Evolutionary conservation across 2,888 invertebrate species (phyloP).

Genomic region (Campoplex capitator): DNA sequence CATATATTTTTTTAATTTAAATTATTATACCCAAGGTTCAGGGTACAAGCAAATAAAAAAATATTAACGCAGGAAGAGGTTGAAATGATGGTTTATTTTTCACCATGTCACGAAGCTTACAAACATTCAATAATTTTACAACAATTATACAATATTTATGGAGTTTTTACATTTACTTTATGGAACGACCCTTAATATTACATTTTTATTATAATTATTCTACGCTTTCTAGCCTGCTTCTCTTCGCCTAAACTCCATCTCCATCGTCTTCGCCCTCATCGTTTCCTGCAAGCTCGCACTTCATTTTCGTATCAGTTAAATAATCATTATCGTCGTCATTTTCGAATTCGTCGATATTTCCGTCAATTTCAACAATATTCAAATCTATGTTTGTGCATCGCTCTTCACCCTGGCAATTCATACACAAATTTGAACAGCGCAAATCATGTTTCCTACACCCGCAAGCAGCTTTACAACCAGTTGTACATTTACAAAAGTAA

Average conservation of each 20-base stretch:
- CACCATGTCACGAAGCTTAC: not conserved
- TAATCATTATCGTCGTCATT: not conserved
- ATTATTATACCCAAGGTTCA: constrained; percentile 32
- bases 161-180: not conserved
- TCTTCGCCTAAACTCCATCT: not conserved
- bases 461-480: too few species aligned
- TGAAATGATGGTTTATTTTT: constrained; percentile 27
- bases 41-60: constrained; percentile 34
- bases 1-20: constrained; percentile 24
- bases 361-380: not conserved
- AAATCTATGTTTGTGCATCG: not conserved
- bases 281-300: too few species aligned
- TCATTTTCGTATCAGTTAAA: too few species aligned
- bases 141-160: too few species aligned
- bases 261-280: too few species aligned
- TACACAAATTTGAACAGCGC: constrained; percentile 8
- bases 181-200: not conserved
- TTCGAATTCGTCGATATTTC: not conserved
- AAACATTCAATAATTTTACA: too few species aligned
- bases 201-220: constrained; percentile 12
- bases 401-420: constrained; percentile 3
- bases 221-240: constrained; percentile 16
- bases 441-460: too few species aligned
- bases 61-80: constrained; percentile 27
- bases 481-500: too few species aligned